Percentiles rank a stretch among this genome's conserved stretches.
These are phyloP conservation scores for Agrilus planipennis DNA, from an alignment of 1,140 invertebrate genomes.

Conservation along the genomic window DNA sequence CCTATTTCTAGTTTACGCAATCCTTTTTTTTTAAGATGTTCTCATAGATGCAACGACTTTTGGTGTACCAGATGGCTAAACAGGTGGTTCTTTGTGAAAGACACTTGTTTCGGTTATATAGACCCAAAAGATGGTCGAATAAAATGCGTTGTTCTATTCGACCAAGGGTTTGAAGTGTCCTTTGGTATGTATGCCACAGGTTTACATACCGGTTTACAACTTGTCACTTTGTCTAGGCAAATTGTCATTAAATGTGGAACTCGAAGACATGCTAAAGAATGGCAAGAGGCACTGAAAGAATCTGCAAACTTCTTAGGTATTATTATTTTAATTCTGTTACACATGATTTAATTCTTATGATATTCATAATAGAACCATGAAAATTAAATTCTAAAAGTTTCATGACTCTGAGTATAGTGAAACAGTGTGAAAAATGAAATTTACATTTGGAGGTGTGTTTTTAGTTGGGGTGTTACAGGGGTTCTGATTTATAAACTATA, in stretches of 20 bases:
- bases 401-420: too few relatives aligned
- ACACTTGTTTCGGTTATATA: constrained; percentile 82
- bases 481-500: too few relatives aligned
- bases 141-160: constrained; percentile 78
- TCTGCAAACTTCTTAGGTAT: constrained; percentile 53
- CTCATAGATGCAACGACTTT: constrained; percentile 57
- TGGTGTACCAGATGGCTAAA: constrained; percentile 72
- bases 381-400: too few relatives aligned
- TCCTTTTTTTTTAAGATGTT: constrained; percentile 42
- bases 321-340: constrained; percentile 10
- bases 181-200: constrained; percentile 73
- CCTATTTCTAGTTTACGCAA: not conserved
- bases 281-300: constrained; percentile 63
- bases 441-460: too few relatives aligned
- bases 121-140: constrained; percentile 64
- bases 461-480: too few relatives aligned
- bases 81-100: constrained; percentile 83
- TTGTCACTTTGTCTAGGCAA: constrained; percentile 73
- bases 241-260: constrained; percentile 81
- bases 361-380: too few relatives aligned
- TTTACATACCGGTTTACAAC: constrained; percentile 67
- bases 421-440: too few relatives aligned
- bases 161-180: constrained; percentile 78
- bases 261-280: constrained; percentile 71
- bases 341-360: too few relatives aligned